Base-by-base conservation (phyloP, 2,888 invertebrate species). In the Didymodactylos carnosus region DNA sequence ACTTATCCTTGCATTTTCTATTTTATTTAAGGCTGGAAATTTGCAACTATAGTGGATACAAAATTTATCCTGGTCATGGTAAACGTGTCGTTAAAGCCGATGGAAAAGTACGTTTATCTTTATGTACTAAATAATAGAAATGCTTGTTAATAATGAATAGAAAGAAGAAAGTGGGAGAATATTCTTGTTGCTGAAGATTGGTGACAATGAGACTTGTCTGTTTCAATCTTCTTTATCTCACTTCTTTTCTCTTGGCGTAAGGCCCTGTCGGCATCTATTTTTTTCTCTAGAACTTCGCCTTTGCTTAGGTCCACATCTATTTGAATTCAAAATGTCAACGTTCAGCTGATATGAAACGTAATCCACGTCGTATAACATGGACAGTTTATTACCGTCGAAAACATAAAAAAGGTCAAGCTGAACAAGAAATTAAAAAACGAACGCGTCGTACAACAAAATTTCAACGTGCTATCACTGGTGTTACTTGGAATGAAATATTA, bases 61-160 rank as follows among this genome's bases (percentile, higher is more conserved):
- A 98, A 88, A 98, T 99, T 83, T 95, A 98, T 87, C 98, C 98
- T 79, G 98, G 98, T 86, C 98, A 98, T 91, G 98, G 98, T 79
- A 97, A 97, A 86, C 92, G 94, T 85, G 89, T 94, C 90, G 92
- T 95, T 84, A 93, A 93, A 87, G 87, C 90, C 81, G 97, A 97
- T 84, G 95, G 95, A 85, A 94, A 94, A 90, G 95, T 95, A 86
- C 81, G 23, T 53, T 51, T 23, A n/a, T n/a, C n/a, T n/a, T n/a
- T n/a, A n/a, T n/a, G n/a, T n/a, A n/a, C n/a, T n/a, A n/a, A n/a
- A n/a, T n/a, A n/a, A n/a, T n/a, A n/a, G n/a, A n/a, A n/a, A n/a
- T n/a, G n/a, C n/a, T n/a, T n/a, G n/a, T n/a, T n/a, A n/a, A n/a
- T n/a, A n/a, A n/a, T n/a, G n/a, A n/a, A n/a, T n/a, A n/a, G n/a